These are phyloP conservation scores for Gibbula magus DNA, from an alignment of 2,888 invertebrate genomes.

Conservation along the genomic window DNA sequence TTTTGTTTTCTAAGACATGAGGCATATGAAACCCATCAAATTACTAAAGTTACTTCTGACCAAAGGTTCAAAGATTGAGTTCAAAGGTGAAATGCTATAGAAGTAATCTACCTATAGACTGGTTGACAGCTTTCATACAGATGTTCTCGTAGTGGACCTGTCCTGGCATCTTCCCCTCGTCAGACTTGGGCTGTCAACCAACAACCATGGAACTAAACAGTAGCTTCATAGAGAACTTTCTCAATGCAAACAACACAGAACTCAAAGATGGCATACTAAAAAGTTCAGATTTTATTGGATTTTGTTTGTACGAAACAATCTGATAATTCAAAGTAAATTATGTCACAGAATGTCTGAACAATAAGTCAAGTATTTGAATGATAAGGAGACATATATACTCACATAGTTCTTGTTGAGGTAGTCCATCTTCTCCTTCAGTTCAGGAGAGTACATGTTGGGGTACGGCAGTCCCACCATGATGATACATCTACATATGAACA, in stretches of 20 bases:
- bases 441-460: conserved; percentile 90
- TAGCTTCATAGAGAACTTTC: no score
- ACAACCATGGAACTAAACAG: no score
- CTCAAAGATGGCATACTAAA: no score
- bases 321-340: no score
- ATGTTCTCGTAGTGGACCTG: conserved; percentile 90
- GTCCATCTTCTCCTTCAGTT: conserved; percentile 93
- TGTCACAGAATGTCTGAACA: not conserved
- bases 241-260: no score
- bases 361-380: not conserved
- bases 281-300: no score
- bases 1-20: not conserved
- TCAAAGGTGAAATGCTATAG: not conserved
- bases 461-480: conserved; percentile 97
- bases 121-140: conserved; percentile 98
- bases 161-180: conserved; percentile 77
- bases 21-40: not conserved
- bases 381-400: conserved; percentile 40
- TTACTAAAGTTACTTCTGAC: no score
- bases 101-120: conserved; percentile 86
- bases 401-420: conserved; percentile 82
- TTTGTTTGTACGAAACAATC: no score
- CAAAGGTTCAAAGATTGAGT: not conserved
- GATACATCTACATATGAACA: conserved; percentile 82
- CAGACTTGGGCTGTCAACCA: conserved; percentile 46